These are phyloP conservation scores for Diaprepes abbreviatus DNA, from an alignment of 2,888 invertebrate species.

Conservation along the genomic window DNA sequence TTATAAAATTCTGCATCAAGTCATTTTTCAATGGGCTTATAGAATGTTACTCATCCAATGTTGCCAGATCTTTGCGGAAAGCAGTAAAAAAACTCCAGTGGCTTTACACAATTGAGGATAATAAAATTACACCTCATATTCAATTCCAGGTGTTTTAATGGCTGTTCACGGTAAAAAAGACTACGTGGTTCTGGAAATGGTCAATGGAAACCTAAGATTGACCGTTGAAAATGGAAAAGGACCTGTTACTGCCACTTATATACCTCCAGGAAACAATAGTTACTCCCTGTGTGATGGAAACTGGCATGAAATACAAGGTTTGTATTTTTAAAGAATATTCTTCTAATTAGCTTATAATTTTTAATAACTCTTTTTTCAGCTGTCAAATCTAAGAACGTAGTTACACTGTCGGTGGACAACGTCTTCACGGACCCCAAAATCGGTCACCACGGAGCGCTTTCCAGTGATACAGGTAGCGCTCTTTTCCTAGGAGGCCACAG, in stretches of 20 bases:
- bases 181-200: constrained; percentile 88
- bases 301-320: constrained; percentile 92
- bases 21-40: too few species aligned
- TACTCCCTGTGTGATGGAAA: constrained; percentile 91
- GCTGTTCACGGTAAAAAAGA: constrained; percentile 88
- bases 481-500: constrained; percentile 94
- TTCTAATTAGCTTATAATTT: not conserved
- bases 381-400: constrained; percentile 91
- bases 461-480: constrained; percentile 86
- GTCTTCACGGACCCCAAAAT: constrained; percentile 81
- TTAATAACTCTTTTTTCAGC: constrained; percentile 69
- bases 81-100: too few species aligned
- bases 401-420: constrained; percentile 89
- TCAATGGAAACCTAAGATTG: constrained; percentile 87
- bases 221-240: constrained; percentile 89
- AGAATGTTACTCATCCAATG: too few species aligned
- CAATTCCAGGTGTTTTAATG: constrained; percentile 73
- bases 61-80: too few species aligned
- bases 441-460: constrained; percentile 72
- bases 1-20: too few species aligned
- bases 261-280: constrained; percentile 71
- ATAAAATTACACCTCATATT: too few species aligned
- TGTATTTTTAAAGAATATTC: constrained; percentile 42
- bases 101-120: too few species aligned
- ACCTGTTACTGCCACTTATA: constrained; percentile 81